Conservation (phyloP, 1,140 invertebrate species). For the Mya arenaria region DNA sequence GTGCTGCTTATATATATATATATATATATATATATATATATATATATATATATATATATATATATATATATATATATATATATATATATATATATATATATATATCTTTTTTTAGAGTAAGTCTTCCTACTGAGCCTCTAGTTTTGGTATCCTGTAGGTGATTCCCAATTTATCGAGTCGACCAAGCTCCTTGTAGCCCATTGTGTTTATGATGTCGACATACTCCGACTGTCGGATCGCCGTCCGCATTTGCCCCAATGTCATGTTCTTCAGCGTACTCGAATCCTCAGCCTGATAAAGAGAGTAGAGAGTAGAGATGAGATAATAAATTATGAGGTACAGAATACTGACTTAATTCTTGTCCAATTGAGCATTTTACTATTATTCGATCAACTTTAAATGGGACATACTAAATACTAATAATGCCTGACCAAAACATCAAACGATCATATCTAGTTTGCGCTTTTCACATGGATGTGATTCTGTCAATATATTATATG, state of each 20-base stretch:
- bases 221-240: not conserved
- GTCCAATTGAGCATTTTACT: not conserved
- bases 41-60: not conserved
- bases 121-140: not conserved
- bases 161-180: not conserved
- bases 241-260: not conserved
- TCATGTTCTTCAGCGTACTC: not conserved
- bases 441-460: not conserved
- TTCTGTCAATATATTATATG: not conserved
- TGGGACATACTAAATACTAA: not conserved
- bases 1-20: no score
- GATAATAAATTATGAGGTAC: not conserved
- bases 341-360: not conserved
- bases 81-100: not conserved
- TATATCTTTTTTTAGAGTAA: no score
- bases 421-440: not conserved
- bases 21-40: not conserved
- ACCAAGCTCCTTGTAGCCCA: not conserved
- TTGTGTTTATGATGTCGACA: not conserved
- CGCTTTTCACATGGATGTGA: not conserved
- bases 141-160: not conserved
- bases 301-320: not conserved
- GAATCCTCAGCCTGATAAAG: not conserved
- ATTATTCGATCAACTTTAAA: not conserved
- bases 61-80: not conserved